These are phyloP conservation scores for Pseudolaguvia tuberculata DNA, from an alignment of 2,113 vertebrate genomes.

Conservation along the genomic window DNA sequence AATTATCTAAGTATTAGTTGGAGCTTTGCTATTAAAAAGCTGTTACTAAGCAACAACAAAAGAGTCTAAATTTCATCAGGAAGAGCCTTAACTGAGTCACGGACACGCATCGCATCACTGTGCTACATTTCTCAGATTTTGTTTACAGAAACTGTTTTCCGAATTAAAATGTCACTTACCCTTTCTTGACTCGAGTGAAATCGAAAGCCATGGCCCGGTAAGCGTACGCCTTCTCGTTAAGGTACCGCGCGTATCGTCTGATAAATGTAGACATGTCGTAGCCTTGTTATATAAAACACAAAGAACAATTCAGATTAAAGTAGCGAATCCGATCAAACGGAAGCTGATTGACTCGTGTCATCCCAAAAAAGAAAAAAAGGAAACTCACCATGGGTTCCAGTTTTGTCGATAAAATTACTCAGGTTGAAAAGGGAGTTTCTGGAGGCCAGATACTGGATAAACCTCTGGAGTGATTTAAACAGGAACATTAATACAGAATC, in stretches of 20 bases:
- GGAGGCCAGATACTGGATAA: constrained; percentile 99
- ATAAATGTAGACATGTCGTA: constrained; percentile 97
- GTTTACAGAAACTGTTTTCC: not conserved
- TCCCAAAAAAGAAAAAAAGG: not conserved
- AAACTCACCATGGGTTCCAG: constrained; percentile 89
- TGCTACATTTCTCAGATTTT: not conserved
- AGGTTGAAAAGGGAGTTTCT: constrained; percentile 97
- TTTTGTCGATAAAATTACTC: constrained; percentile 99
- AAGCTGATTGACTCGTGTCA: not conserved
- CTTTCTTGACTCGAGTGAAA: constrained; percentile 97
- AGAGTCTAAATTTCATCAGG: not conserved
- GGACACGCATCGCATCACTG: not conserved
- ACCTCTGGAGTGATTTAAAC: constrained; percentile 75
- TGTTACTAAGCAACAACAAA: constrained; percentile 15
- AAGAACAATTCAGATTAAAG: not conserved
- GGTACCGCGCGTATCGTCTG: constrained; percentile 93
- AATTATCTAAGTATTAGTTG: not conserved
- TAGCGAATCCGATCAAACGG: not conserved
- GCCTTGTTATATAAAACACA: constrained; percentile 62
- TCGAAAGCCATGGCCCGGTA: constrained; percentile 99
- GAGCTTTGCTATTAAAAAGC: not conserved
- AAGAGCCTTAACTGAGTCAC: not conserved
- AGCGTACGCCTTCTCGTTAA: constrained; percentile 98
- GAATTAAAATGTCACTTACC: constrained; percentile 67
- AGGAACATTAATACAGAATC: fast-evolving